A percentile compares a stretch with the other conserved stretches of the same genome.
Evolutionary conservation across 2,113 vertebrate species (phyloP).

Genomic region (Urocolius indicus): DNA sequence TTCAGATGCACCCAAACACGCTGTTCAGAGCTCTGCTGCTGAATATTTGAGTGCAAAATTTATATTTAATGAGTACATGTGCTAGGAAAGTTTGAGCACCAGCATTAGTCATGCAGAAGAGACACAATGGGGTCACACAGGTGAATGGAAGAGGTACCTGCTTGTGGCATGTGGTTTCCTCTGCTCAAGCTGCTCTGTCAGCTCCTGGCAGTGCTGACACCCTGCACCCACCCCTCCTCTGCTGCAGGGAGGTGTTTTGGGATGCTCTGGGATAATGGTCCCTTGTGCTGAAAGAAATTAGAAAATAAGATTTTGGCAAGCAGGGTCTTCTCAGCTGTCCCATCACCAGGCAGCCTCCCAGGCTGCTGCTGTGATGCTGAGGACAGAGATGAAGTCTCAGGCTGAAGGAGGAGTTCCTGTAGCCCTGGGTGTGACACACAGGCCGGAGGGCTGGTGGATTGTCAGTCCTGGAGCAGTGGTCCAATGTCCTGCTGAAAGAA

Average conservation of each 20-base stretch:
- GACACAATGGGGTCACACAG: conserved; percentile 53
- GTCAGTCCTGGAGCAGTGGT: rapidly evolving
- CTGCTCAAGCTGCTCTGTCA: not conserved
- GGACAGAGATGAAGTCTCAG: not conserved
- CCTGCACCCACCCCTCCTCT: not conserved
- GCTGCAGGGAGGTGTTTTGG: not conserved
- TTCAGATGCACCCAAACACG: not conserved
- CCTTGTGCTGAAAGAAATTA: rapidly evolving
- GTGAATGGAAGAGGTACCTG: not conserved
- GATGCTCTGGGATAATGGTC: not conserved
- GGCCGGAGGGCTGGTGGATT: not conserved
- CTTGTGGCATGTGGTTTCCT: rapidly evolving
- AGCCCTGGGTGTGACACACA: rapidly evolving
- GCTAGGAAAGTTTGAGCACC: not conserved
- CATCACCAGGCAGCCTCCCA: not conserved
- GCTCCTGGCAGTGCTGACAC: rapidly evolving
- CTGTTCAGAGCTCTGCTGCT: not conserved
- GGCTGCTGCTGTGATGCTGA: not conserved
- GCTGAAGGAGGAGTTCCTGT: not conserved
- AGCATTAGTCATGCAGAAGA: not conserved
- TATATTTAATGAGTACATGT: conserved; percentile 25
- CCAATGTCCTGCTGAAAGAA: not conserved
- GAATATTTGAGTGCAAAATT: conserved; percentile 34
- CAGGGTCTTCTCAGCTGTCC: rapidly evolving
- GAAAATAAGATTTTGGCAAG: not conserved